Evolutionary conservation across 2,113 vertebrate species (phyloP), one percentile per base, ranked within the genome.

Genomic region (Odontesthes bonariensis): DNA sequence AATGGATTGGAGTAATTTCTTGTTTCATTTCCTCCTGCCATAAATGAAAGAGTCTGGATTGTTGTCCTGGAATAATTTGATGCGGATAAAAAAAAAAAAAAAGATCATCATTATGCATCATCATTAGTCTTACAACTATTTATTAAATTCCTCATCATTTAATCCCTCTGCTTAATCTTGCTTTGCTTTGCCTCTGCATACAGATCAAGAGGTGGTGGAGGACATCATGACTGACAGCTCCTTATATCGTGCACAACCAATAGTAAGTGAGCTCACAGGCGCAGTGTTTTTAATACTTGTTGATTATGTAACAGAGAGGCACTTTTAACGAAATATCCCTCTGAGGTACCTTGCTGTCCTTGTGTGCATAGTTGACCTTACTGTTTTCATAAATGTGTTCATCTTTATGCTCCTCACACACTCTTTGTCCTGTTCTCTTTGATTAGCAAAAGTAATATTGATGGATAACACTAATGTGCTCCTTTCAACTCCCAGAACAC

Each of bases 171-270:
- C 27, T 38, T 66, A 23, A 70, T 32, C 23, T 57, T 56, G 14
- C 59, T 79, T 77, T 56, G 42, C 78, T 91, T 82, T 79, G 14
- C 19, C 2, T 84, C 82, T 63, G 81, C 85, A 82, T 79, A 6
- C 83, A 98, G 97, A 97, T 94, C 96, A 98, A 92, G 93, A 95
- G 84, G 90, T 98, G 82, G 93, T 98, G 86, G 97, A 99, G 94
- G 93, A 94, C 78, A 90, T 98, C 40, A 80, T 98, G 91, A 91
- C 94, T 90, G 95, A 97, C 86, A 97, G 96, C 83, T 88, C 80
- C 73, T 88, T 91, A 84, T 94, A 94, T 74, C 89, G 94, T 4
- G 92, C 89, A 72, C 91, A 94, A 27, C 88, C 90, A 88, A 91
- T 97, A 90, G 97, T 99, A 93, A 96, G 96, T 95, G 35, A 66